Evolutionary conservation across 2,113 vertebrate genomes (phyloP).

Genomic region (Cephalophus harveyi): DNA sequence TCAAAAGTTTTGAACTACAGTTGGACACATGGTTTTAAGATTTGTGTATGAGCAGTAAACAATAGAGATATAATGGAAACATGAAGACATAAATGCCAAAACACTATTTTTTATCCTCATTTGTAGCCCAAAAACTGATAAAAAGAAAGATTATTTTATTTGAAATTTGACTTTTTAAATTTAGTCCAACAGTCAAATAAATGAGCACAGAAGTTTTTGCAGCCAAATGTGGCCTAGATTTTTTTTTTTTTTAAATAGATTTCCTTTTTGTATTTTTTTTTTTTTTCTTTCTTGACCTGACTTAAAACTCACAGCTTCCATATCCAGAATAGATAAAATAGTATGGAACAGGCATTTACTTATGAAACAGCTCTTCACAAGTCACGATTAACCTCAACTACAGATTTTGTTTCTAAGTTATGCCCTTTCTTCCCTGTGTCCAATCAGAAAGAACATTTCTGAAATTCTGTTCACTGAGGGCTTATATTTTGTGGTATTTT

Average conservation of each 20-base stretch:
- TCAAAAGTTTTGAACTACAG: not conserved
- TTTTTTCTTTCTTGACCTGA: not conserved
- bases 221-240: conserved; percentile 50
- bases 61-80: not conserved
- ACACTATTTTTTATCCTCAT: not conserved
- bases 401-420: conserved; percentile 45
- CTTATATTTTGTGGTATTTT: conserved; percentile 36
- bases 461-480: not conserved
- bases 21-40: not conserved
- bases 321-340: conserved; percentile 53
- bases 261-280: not conserved
- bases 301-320: conserved; percentile 56
- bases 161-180: conserved; percentile 59
- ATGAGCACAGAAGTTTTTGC: conserved; percentile 56
- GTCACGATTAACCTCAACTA: conserved; percentile 40
- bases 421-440: not conserved
- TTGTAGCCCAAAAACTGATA: not conserved
- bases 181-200: conserved; percentile 61
- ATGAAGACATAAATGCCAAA: not conserved
- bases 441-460: conserved; percentile 35
- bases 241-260: conserved; percentile 2
- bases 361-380: not conserved
- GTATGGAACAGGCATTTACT: conserved; percentile 24
- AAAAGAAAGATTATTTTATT: not conserved
- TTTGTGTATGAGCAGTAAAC: not conserved